Percentiles rank a stretch among this genome's conserved stretches.
Conservation (phyloP, 2,797 vertebrate species). For the Eptatretus atami region DNA sequence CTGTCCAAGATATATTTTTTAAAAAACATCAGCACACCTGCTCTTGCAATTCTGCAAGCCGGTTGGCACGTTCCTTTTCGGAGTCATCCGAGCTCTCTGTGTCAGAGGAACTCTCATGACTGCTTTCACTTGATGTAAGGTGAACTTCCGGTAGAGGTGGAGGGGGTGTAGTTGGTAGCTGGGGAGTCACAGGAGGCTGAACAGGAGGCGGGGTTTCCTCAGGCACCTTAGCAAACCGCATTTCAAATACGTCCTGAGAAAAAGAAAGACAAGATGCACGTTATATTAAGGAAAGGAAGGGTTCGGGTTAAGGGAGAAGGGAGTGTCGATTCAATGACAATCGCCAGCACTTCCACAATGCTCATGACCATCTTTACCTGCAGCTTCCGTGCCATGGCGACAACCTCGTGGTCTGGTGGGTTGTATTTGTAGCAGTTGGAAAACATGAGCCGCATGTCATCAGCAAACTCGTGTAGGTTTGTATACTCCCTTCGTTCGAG, state of each 20-base stretch:
- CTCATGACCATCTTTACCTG: neutral
- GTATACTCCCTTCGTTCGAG: neutral
- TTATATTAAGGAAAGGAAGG: too few relatives aligned
- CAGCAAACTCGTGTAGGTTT: neutral
- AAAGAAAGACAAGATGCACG: neutral
- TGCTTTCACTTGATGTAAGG: conserved; percentile 42
- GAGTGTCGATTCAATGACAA: too few relatives aligned
- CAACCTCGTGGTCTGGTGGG: neutral
- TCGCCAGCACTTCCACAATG: too few relatives aligned
- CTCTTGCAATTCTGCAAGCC: conserved; percentile 72
- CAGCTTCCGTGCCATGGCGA: conserved; percentile 3
- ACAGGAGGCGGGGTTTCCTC: conserved; percentile 39
- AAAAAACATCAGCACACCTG: conserved; percentile 22
- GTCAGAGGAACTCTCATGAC: conserved; percentile 69
- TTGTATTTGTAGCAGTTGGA: conserved; percentile 5
- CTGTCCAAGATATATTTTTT: too few relatives aligned
- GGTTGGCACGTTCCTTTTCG: conserved; percentile 72
- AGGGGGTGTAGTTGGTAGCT: conserved; percentile 7
- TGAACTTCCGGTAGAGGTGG: conserved; percentile 40
- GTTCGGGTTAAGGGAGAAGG: too few relatives aligned
- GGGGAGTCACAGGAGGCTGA: conserved; percentile 27
- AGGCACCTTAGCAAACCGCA: conserved; percentile 95
- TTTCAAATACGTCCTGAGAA: conserved; percentile 76
- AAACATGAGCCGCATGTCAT: conserved; percentile 2
- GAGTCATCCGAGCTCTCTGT: conserved; percentile 81